phyloP scores from a whole-genome alignment of 1,140 invertebrate species.

The Hylaeus anthracinus region DNA sequence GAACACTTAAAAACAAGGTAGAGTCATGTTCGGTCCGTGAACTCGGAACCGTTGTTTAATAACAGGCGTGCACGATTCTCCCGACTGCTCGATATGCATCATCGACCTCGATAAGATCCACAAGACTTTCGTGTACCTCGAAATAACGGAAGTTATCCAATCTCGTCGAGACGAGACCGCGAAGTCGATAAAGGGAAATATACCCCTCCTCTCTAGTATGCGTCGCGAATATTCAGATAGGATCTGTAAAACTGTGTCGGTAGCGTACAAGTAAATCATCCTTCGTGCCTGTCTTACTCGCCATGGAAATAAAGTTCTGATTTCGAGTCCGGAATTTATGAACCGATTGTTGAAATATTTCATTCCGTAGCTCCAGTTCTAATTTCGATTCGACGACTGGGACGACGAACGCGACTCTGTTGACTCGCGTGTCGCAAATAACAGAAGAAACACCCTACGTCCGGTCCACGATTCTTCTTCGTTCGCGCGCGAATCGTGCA shows the following conservation, averaged over 20 bases:
- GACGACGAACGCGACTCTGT: no score
- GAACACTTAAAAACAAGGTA: no score
- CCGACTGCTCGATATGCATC: slow-evolving; percentile 56
- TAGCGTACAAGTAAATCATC: slow-evolving; percentile 28
- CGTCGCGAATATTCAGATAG: slow-evolving; percentile 27
- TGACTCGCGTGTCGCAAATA: no score
- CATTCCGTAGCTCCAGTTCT: no score
- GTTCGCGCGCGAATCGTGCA: no score
- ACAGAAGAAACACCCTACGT: no score
- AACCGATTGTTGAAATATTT: not conserved
- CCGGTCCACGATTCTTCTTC: not conserved
- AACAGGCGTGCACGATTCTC: slow-evolving; percentile 1
- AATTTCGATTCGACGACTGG: no score
- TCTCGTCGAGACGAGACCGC: slow-evolving; percentile 50
- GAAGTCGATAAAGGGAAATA: slow-evolving; percentile 56
- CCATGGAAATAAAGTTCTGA: slow-evolving; percentile 31
- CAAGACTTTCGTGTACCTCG: slow-evolving; percentile 41
- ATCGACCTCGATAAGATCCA: slow-evolving; percentile 54
- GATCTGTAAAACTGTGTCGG: slow-evolving; percentile 6
- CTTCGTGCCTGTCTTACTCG: slow-evolving; percentile 8
- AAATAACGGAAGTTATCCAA: slow-evolving; percentile 66
- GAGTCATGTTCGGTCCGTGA: no score
- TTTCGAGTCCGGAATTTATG: slow-evolving; percentile 23
- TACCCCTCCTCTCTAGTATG: not conserved
- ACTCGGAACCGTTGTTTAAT: not conserved